A percentile compares a stretch with the other conserved stretches of the same genome.
Evolutionary conservation across 2,888 invertebrate species (phyloP).

Genomic region (Pinctada fucata): DNA sequence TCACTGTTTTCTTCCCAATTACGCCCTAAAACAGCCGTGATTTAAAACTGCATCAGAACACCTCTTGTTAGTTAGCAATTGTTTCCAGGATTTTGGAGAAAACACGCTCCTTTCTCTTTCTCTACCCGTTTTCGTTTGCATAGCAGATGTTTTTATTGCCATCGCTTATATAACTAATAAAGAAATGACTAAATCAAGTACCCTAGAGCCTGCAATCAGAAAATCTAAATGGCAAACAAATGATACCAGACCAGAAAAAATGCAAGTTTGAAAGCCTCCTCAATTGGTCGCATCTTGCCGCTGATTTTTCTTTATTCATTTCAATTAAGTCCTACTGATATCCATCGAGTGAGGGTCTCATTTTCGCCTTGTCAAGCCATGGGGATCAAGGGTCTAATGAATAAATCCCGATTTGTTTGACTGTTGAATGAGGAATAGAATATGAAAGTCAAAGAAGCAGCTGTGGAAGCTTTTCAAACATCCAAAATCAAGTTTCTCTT

Average conservation of each 20-base stretch:
- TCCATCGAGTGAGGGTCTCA: not conserved
- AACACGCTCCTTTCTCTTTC: slow-evolving; percentile 1
- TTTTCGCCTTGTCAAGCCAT: not conserved
- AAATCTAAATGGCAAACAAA: not conserved
- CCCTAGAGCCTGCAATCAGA: not conserved
- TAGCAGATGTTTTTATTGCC: slow-evolving; percentile 4
- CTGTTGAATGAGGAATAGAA: not conserved
- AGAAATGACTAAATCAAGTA: slow-evolving; percentile 1
- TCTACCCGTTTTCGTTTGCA: not conserved
- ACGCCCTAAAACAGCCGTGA: not conserved
- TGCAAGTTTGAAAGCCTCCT: not conserved
- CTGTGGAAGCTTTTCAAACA: not conserved
- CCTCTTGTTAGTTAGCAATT: not conserved
- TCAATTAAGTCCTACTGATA: not conserved
- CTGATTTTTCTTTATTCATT: not conserved
- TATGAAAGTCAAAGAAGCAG: not conserved
- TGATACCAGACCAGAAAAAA: not conserved
- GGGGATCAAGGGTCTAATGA: not conserved
- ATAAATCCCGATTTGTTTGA: not conserved
- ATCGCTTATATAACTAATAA: slow-evolving; percentile 1
- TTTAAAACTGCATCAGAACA: not conserved
- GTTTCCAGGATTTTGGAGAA: not conserved
- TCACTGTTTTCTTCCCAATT: not conserved
- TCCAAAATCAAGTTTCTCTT: not conserved
- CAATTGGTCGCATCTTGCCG: not conserved